These are phyloP conservation scores for Stichodactyla mertensii DNA, from an alignment of 64 coral and sea anemone species.

Conservation along the genomic window DNA sequence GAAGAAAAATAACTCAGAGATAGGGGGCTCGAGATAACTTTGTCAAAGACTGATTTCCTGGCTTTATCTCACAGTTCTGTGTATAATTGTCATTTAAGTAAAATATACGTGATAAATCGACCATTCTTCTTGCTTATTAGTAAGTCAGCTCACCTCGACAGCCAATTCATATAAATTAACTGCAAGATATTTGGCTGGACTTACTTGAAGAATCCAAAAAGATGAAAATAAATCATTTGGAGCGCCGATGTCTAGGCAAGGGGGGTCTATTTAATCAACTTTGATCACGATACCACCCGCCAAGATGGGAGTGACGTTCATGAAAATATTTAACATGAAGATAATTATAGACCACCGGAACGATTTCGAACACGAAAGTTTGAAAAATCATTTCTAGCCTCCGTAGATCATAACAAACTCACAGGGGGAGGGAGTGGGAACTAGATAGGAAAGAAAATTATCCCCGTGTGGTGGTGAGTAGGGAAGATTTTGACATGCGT, in stretches of 20 bases:
- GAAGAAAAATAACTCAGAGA: not conserved
- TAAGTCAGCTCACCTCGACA: not conserved
- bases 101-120: not conserved
- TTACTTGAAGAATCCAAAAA: not conserved
- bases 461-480: too few relatives aligned
- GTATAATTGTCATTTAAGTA: not conserved
- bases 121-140: not conserved
- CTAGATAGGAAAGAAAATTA: too few relatives aligned
- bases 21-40: not conserved
- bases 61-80: not conserved
- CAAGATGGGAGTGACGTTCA: not conserved
- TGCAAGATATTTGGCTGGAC: not conserved
- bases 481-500: too few relatives aligned
- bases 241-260: not conserved
- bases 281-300: not conserved
- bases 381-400: too few relatives aligned
- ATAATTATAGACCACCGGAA: not conserved
- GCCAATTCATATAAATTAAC: not conserved
- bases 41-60: not conserved
- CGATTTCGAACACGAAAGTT: not conserved
- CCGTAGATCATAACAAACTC: too few relatives aligned
- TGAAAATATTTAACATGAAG: not conserved
- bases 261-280: not conserved
- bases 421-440: too few relatives aligned
- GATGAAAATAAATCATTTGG: not conserved